Percentiles rank a stretch among this genome's conserved stretches.
Evolutionary conservation across 2,113 vertebrate genomes (phyloP).

Genomic region (Brachypodius melanocephalos): DNA sequence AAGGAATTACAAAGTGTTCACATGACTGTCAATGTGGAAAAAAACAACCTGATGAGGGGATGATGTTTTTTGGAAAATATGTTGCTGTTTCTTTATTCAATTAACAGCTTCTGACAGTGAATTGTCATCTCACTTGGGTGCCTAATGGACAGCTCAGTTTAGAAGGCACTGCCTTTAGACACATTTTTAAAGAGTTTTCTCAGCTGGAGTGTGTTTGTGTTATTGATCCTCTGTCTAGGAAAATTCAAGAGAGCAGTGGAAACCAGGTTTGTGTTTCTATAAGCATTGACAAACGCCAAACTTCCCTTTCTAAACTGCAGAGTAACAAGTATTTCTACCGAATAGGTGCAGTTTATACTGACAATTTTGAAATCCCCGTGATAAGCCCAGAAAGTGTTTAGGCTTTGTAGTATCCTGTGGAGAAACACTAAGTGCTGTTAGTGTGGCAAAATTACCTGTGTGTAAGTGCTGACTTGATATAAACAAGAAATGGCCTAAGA

Average conservation of each 20-base stretch:
- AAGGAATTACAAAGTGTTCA: not conserved
- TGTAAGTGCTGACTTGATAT: conserved; percentile 49
- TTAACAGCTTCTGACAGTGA: not conserved
- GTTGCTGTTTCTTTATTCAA: not conserved
- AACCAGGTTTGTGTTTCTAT: not conserved
- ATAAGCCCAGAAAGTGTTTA: conserved; percentile 32
- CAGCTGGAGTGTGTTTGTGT: not conserved
- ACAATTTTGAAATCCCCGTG: conserved; percentile 29
- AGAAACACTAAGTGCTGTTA: conserved; percentile 20
- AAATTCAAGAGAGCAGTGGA: not conserved
- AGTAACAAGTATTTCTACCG: not conserved
- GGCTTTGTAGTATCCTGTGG: not conserved
- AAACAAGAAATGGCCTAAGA: conserved; percentile 42
- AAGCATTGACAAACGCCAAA: not conserved
- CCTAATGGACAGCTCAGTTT: conserved; percentile 3
- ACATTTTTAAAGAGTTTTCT: conserved; percentile 17
- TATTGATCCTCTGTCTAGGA: not conserved
- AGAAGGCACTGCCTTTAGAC: not conserved
- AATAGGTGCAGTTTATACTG: conserved; percentile 7
- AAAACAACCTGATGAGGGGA: not conserved
- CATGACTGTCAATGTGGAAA: not conserved
- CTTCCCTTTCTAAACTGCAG: not conserved
- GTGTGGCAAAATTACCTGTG: conserved; percentile 34
- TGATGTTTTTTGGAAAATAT: not conserved
- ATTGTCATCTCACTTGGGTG: not conserved